Percentiles rank a stretch among this genome's conserved stretches.
These are phyloP conservation scores for Brachystomella parvula DNA, from an alignment of 1,140 invertebrate species.

Conservation along the genomic window DNA sequence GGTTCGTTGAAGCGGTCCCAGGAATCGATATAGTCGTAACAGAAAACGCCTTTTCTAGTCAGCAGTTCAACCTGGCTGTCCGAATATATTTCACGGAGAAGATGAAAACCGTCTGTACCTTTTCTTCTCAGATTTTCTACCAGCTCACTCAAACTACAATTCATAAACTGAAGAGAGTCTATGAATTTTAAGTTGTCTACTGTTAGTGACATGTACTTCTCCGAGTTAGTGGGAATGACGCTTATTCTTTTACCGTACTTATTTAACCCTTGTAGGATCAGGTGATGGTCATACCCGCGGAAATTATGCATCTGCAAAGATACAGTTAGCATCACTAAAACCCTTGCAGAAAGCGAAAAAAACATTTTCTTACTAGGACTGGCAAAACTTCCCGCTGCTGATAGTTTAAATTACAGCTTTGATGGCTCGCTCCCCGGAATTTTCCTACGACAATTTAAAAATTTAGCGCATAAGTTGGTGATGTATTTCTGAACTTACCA, in stretches of 20 bases:
- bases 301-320: slow-evolving; percentile 18
- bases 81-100: not conserved
- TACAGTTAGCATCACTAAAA: not conserved
- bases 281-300: slow-evolving; percentile 16
- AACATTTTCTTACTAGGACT: not conserved
- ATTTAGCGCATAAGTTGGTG: not conserved
- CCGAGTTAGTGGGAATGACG: slow-evolving; percentile 14
- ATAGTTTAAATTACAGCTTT: not conserved
- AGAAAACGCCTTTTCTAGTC: slow-evolving; percentile 14
- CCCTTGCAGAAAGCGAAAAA: not conserved
- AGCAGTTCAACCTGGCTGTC: not conserved
- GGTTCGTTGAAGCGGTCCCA: slow-evolving; percentile 33
- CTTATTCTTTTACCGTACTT: slow-evolving; percentile 3
- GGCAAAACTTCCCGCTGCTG: not conserved
- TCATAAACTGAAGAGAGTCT: slow-evolving; percentile 18
- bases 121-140: slow-evolving; percentile 10
- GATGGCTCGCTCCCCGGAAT: slow-evolving; percentile 15
- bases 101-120: not conserved
- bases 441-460: not conserved
- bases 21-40: slow-evolving; percentile 17
- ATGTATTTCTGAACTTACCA: not conserved
- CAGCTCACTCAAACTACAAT: not conserved
- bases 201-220: slow-evolving; percentile 20
- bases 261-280: slow-evolving; percentile 17
- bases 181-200: slow-evolving; percentile 18